phyloP scores from a whole-genome alignment of 30 jellyfish, hydroid and myxozoan species.

The Haliclystus octoradiatus region DNA sequence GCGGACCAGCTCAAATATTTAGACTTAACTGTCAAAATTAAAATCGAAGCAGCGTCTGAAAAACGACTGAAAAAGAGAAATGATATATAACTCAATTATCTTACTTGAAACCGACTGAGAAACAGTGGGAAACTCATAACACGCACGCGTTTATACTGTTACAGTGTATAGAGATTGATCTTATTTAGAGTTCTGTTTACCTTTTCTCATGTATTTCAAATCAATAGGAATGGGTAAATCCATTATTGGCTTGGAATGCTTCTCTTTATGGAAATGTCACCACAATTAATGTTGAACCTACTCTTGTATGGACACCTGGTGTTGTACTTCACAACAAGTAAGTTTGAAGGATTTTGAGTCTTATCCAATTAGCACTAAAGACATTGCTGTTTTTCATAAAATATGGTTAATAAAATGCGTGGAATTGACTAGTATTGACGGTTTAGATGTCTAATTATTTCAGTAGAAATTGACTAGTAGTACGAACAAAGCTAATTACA shows the following conservation, averaged over 20 bases:
- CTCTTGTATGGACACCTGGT: constrained; percentile 63
- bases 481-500: not conserved
- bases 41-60: too few species aligned
- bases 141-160: too few species aligned
- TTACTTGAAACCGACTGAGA: too few species aligned
- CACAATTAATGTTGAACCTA: constrained; percentile 50
- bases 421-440: constrained; percentile 13
- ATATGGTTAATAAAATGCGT: constrained; percentile 1
- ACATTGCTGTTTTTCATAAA: too few species aligned
- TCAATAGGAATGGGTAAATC: constrained; percentile 49
- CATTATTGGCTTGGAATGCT: constrained; percentile 37
- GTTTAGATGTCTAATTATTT: constrained; percentile 1
- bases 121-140: too few species aligned
- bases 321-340: constrained; percentile 54
- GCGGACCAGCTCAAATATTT: too few species aligned
- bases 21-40: too few species aligned
- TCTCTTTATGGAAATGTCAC: constrained; percentile 33
- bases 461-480: not conserved
- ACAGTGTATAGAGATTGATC: too few species aligned
- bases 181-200: too few species aligned
- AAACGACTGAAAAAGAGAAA: too few species aligned
- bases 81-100: too few species aligned
- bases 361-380: not conserved
- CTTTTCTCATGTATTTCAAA: too few species aligned
- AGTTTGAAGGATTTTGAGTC: not conserved